Conservation (phyloP, 2,888 invertebrate species). For the Alsophila aescularia region DNA sequence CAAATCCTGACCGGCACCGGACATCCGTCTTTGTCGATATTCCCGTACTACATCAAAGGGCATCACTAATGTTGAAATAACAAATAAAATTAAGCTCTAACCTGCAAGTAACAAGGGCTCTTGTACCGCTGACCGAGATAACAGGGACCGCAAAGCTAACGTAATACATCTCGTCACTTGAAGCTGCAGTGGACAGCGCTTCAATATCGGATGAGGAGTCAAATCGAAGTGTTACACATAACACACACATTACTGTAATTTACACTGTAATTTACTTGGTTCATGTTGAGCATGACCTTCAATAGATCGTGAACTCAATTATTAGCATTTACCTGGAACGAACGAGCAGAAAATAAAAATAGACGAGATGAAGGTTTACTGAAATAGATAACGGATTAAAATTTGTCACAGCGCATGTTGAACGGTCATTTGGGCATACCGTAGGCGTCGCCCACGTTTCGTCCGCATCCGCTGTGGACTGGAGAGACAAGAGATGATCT, state of each 20-base stretch:
- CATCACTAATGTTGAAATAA: constrained; percentile 54
- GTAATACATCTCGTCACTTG: constrained; percentile 73
- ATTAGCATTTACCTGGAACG: constrained; percentile 61
- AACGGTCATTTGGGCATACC: constrained; percentile 65
- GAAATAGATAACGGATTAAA: constrained; percentile 68
- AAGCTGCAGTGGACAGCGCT: constrained; percentile 65
- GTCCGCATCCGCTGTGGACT: constrained; percentile 69
- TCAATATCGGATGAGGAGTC: constrained; percentile 66
- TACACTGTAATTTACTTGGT: constrained; percentile 35
- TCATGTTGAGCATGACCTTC: constrained; percentile 47
- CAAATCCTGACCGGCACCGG: constrained; percentile 84
- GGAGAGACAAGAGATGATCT: constrained; percentile 54
- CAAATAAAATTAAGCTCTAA: constrained; percentile 71
- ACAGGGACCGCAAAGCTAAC: constrained; percentile 57
- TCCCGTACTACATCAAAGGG: constrained; percentile 83
- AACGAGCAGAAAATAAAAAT: constrained; percentile 51
- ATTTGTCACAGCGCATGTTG: constrained; percentile 63
- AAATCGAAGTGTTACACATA: constrained; percentile 46
- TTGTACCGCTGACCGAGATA: constrained; percentile 39
- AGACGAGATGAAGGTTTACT: constrained; percentile 49
- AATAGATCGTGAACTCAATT: constrained; percentile 39
- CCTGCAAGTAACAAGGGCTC: constrained; percentile 42
- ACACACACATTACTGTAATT: too few species aligned
- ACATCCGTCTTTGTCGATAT: constrained; percentile 84
- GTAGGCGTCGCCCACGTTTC: constrained; percentile 78